phyloP scores from a whole-genome alignment of 2,113 vertebrate genomes.

The Ursus arctos region DNA sequence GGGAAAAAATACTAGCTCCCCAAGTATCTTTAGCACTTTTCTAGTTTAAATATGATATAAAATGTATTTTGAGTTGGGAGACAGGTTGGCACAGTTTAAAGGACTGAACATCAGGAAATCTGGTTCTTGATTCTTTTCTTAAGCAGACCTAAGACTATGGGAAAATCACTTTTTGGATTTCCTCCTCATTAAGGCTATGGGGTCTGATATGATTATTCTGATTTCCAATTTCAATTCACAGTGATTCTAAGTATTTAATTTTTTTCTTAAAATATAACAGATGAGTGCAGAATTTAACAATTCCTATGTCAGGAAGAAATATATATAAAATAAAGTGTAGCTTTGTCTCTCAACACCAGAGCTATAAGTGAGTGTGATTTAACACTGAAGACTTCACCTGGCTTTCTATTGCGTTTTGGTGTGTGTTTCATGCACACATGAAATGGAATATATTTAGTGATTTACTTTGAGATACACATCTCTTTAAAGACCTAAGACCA shows the following conservation, averaged over 20 bases:
- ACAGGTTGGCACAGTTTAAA: conserved; percentile 6
- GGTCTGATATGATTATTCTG: neutral
- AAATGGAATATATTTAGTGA: neutral
- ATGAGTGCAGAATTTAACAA: neutral
- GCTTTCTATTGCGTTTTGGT: neutral
- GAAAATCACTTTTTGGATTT: conserved; percentile 12
- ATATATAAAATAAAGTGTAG: neutral
- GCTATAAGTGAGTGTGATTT: neutral
- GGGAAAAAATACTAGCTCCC: neutral
- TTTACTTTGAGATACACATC: conserved; percentile 7
- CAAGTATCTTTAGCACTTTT: conserved; percentile 36
- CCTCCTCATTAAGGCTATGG: neutral
- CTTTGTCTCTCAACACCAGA: neutral
- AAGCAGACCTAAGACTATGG: neutral
- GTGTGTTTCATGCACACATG: neutral
- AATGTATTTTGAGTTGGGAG: conserved; percentile 11
- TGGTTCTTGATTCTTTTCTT: neutral
- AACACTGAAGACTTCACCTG: conserved; percentile 40
- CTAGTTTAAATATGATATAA: conserved; percentile 1
- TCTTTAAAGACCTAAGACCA: neutral
- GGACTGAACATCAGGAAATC: neutral
- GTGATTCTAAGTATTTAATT: neutral
- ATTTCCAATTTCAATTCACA: neutral
- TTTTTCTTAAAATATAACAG: neutral
- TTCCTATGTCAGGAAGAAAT: neutral